A percentile compares a stretch with the other conserved stretches of the same genome.
These are phyloP conservation scores for Stenolophus ochropezus DNA, from an alignment of 2,888 invertebrate genomes.

Conservation along the genomic window DNA sequence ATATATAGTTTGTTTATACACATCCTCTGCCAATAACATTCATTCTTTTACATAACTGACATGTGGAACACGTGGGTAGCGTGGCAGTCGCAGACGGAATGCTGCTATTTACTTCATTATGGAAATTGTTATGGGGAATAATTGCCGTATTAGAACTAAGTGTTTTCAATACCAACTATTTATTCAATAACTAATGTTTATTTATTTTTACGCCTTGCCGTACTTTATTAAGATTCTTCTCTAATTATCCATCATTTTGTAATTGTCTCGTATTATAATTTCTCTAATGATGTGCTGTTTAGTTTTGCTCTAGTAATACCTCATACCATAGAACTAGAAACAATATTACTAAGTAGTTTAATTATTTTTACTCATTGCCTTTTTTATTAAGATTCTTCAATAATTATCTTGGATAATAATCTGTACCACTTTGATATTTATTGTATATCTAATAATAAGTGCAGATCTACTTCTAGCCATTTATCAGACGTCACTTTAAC, in stretches of 20 bases:
- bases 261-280: neutral
- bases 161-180: neutral
- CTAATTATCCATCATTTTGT: neutral
- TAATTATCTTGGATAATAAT: no score
- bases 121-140: slow-evolving; percentile 4
- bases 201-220: neutral
- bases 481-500: no score
- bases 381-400: no score
- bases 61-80: slow-evolving; percentile 12
- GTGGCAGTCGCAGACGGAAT: neutral
- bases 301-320: neutral
- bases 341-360: no score
- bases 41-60: slow-evolving; percentile 23
- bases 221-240: neutral
- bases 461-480: no score
- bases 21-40: slow-evolving; percentile 18
- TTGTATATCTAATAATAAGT: no score
- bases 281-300: neutral
- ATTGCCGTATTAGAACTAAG: neutral
- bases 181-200: neutral
- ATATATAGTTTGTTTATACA: slow-evolving; percentile 42
- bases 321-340: no score
- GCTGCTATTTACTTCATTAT: slow-evolving; percentile 7
- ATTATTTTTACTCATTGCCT: no score
- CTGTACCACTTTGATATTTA: no score